phyloP scores from a whole-genome alignment of 2,888 invertebrate species.

The Drosophila picticornis region DNA sequence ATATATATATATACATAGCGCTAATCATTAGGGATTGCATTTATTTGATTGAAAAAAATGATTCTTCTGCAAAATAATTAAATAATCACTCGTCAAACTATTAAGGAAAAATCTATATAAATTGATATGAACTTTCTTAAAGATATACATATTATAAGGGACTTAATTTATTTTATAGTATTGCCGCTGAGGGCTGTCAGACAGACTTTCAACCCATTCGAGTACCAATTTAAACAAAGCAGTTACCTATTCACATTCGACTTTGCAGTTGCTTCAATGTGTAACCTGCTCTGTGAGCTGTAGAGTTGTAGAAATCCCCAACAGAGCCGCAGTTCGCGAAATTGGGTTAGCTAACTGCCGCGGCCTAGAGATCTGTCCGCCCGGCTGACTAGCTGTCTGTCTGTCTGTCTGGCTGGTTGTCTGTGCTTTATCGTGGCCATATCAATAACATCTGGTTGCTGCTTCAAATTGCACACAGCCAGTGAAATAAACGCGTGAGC shows the following conservation, averaged over 20 bases:
- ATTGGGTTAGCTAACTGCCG: slow-evolving; percentile 42
- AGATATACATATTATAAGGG: not conserved
- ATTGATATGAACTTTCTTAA: not conserved
- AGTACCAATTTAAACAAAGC: slow-evolving; percentile 43
- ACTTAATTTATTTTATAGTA: not conserved
- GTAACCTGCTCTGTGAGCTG: slow-evolving; percentile 8
- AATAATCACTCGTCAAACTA: not conserved
- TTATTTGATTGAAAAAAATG: no score
- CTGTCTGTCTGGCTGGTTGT: not conserved
- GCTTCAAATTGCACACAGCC: slow-evolving; percentile 22
- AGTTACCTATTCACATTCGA: slow-evolving; percentile 31
- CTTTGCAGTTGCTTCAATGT: slow-evolving; percentile 42
- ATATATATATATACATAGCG: not conserved
- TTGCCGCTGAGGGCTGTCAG: not conserved
- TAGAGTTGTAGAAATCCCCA: slow-evolving; percentile 33
- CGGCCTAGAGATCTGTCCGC: slow-evolving; percentile 38
- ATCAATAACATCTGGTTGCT: slow-evolving; percentile 47
- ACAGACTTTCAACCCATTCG: slow-evolving; percentile 23
- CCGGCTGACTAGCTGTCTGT: slow-evolving; percentile 1
- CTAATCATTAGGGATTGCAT: not conserved
- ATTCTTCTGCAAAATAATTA: not conserved
- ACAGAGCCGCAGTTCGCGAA: slow-evolving; percentile 30
- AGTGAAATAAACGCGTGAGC: slow-evolving; percentile 5
- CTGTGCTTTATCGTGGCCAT: slow-evolving; percentile 23
- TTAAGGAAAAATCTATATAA: not conserved